Evolutionary conservation across 92 coral and sea anemone species (phyloP).

Genomic region (Actinostola sp.): DNA sequence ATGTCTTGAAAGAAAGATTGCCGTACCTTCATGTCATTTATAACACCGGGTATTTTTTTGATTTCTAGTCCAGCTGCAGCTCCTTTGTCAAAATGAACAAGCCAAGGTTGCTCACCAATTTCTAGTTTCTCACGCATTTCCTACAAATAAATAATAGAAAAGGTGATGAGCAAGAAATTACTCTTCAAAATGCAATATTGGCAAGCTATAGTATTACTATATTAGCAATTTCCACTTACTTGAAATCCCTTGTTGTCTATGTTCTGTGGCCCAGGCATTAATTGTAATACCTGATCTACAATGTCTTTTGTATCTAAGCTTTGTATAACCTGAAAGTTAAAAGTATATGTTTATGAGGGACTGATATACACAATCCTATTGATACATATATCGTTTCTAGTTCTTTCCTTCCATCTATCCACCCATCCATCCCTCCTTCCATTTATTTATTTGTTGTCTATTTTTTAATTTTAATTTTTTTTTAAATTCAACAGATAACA

Average conservation of each 20-base stretch:
- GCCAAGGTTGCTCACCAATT: slow-evolving; percentile 66
- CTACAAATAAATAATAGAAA: slow-evolving; percentile 23
- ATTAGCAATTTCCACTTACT: slow-evolving; percentile 34
- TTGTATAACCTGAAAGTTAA: slow-evolving; percentile 53
- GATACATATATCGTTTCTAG: too few species aligned
- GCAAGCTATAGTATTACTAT: too few species aligned
- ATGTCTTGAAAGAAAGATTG: too few species aligned
- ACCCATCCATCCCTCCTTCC: too few species aligned
- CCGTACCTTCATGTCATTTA: slow-evolving; percentile 76
- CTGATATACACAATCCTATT: not conserved
- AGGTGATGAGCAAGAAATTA: not conserved
- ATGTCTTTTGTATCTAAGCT: slow-evolving; percentile 76
- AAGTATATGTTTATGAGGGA: not conserved
- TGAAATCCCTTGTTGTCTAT: slow-evolving; percentile 59
- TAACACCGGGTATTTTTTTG: slow-evolving; percentile 88
- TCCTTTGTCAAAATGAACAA: slow-evolving; percentile 88
- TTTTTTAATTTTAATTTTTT: too few species aligned
- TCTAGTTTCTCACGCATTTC: slow-evolving; percentile 59
- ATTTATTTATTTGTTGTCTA: too few species aligned
- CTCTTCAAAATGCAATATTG: too few species aligned
- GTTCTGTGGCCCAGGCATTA: slow-evolving; percentile 66
- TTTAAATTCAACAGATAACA: not conserved
- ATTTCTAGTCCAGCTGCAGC: slow-evolving; percentile 75
- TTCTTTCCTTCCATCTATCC: too few species aligned
- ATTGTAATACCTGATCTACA: slow-evolving; percentile 47